Evolutionary conservation across 2,113 vertebrate genomes (phyloP), one percentile per base, ranked within the genome.

Genomic region (Crotalus horridus): DNA sequence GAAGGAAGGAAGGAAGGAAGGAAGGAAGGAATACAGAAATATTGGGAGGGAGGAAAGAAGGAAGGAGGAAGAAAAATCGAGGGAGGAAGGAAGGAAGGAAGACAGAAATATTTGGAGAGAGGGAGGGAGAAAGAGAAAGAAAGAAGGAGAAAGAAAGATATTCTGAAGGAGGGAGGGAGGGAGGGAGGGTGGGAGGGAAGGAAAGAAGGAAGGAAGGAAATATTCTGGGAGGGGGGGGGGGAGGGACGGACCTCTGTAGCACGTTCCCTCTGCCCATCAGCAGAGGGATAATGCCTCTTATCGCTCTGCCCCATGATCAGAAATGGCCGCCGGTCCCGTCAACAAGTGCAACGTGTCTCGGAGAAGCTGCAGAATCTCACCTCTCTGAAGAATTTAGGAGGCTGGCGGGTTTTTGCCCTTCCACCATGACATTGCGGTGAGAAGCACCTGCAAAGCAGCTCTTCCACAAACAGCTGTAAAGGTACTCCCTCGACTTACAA

Each of bases 301-400:
- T 92, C 91, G 90, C 26, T 48, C 74, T 91, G 87, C 86, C 90
- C 92, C 1, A n/a, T 58, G 95, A 95, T 94, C 91, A 93, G 92
- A 92, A 96, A 95, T 90, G 96, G 94, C 93, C 95, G 93, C 96
- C 89, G 95, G 94, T 96, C 96, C 96, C 88, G 95, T 92, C 95
- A 95, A 96, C 96, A 96, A 95, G 91, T 11, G 88, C 87, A 92
- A 88, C 3, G 0, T 93, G 93, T 94, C 95, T 92, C 43, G 87
- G 92, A 89, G 92, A 93, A 93, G 91, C 24, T 87, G 55, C 56
- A 89, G 1, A 93, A 91, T 95, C 93, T 95, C 93, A 93, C 39
- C 58, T 91, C 69, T 90, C 91, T 48, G n/a, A 39, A 87, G 56
- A 59, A 23, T 85, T 58, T 94, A 93, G 51, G 86, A 21, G 11